These are phyloP conservation scores for Bettongia penicillata DNA, from an alignment of 2,113 vertebrate genomes.

Conservation along the genomic window DNA sequence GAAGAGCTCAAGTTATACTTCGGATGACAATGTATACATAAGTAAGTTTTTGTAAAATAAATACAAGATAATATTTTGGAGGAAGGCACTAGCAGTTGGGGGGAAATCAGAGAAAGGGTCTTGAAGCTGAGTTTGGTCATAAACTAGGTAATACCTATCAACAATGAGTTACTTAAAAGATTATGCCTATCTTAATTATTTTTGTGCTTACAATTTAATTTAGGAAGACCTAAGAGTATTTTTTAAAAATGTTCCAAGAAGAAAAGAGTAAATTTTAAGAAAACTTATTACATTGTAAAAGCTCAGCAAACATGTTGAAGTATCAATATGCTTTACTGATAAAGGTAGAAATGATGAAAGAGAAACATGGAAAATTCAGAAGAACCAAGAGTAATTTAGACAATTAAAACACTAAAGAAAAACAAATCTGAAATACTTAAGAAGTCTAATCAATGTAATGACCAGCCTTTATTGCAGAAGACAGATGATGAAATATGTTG, in stretches of 20 bases:
- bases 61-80: background rate
- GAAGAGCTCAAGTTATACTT: background rate
- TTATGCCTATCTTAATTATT: background rate
- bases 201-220: background rate
- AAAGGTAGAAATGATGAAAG: background rate
- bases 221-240: background rate
- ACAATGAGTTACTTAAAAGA: background rate
- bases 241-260: background rate
- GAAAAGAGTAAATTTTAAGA: background rate
- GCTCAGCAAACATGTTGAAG: background rate
- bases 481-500: background rate
- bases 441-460: background rate
- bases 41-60: background rate
- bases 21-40: background rate
- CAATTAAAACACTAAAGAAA: background rate
- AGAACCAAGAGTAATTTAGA: background rate
- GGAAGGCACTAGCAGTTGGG: background rate
- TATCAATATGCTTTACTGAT: background rate
- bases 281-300: background rate
- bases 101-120: background rate
- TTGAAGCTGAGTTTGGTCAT: background rate
- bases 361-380: background rate
- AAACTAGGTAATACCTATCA: background rate
- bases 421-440: background rate
- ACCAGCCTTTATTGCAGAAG: background rate